Conservation (phyloP, 37 sponge, comb jelly and placozoan species). For the Aphrocallistes beatrix region DNA sequence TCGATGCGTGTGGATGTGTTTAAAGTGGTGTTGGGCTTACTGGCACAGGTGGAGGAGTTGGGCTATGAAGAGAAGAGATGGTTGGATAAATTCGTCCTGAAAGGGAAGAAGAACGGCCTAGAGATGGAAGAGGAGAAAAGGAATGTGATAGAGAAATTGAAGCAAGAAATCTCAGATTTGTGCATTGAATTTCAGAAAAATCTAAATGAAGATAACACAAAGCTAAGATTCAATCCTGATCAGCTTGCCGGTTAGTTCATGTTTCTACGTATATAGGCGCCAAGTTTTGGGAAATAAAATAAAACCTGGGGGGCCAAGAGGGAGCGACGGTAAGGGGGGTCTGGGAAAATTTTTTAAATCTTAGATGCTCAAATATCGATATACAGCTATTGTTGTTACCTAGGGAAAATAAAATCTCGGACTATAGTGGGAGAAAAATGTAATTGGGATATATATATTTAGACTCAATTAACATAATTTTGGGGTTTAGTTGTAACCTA, state of each 20-base stretch:
- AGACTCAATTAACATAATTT: too few species aligned
- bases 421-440: too few species aligned
- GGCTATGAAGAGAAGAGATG: slow-evolving; percentile 27
- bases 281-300: too few species aligned
- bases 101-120: slow-evolving; percentile 35
- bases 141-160: slow-evolving; percentile 19
- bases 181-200: slow-evolving; percentile 22
- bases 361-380: too few species aligned
- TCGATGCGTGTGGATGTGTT: neutral
- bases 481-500: too few species aligned
- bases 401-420: too few species aligned
- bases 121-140: neutral
- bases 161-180: slow-evolving; percentile 28
- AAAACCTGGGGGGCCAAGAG: too few species aligned
- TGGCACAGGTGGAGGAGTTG: neutral
- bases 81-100: slow-evolving; percentile 17
- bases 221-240: slow-evolving; percentile 26
- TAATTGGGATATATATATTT: too few species aligned
- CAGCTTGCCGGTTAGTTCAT: slow-evolving; percentile 20
- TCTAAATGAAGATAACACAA: slow-evolving; percentile 33
- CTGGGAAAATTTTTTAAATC: too few species aligned
- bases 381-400: too few species aligned
- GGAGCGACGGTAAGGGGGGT: too few species aligned
- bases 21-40: neutral
- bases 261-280: too few species aligned